phyloP scores from a whole-genome alignment of 2,797 vertebrate genomes.

The Sphenopsis melanotis region DNA sequence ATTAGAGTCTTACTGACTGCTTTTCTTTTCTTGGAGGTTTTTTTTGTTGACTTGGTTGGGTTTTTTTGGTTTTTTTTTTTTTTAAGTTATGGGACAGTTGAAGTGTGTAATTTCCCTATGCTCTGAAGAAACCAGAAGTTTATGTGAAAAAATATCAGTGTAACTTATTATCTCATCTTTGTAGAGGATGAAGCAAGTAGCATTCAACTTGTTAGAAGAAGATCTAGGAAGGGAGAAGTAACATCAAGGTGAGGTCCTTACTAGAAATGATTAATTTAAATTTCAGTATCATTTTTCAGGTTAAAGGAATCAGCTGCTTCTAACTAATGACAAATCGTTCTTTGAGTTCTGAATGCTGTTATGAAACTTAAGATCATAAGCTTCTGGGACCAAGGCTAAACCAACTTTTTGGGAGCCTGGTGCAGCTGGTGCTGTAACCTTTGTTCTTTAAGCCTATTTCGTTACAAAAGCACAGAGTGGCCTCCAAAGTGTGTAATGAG shows the following conservation, averaged over 20 bases:
- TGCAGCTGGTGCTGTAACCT: not conserved
- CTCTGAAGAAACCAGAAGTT: not conserved
- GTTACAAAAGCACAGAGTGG: not conserved
- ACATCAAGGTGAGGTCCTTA: not conserved
- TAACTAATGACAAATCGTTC: not conserved
- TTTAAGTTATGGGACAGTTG: not conserved
- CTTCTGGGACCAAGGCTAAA: not conserved
- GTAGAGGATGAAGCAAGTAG: not conserved
- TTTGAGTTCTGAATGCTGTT: not conserved
- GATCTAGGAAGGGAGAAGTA: not conserved
- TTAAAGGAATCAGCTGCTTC: not conserved
- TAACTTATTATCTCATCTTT: not conserved
- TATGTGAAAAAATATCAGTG: not conserved
- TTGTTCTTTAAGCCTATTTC: conserved; percentile 23
- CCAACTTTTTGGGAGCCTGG: not conserved
- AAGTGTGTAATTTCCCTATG: not conserved
- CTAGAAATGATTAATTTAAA: not conserved
- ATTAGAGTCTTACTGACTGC: not conserved
- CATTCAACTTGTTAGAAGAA: not conserved
- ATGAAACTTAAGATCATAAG: not conserved
- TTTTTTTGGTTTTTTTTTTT: not conserved
- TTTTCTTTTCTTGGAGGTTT: not conserved
- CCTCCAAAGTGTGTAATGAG: not conserved
- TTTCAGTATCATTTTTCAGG: not conserved
- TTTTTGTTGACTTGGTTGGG: not conserved